Percentiles rank a stretch among this genome's conserved stretches.
Evolutionary conservation across 2,113 vertebrate species (phyloP).

Genomic region (Scomber japonicus): DNA sequence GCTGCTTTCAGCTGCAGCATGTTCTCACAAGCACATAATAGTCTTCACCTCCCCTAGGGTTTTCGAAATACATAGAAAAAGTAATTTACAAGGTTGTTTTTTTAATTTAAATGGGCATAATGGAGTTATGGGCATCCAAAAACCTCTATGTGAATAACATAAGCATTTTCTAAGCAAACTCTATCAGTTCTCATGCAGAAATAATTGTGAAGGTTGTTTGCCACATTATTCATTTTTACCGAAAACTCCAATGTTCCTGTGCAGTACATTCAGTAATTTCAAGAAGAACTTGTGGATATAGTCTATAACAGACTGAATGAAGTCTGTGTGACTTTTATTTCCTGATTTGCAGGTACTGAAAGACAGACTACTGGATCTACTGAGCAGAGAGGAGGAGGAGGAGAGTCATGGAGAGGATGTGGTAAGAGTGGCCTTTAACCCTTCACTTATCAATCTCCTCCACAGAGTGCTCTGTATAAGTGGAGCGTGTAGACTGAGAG

Average conservation of each 20-base stretch:
- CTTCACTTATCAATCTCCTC: background rate
- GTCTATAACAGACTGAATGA: background rate
- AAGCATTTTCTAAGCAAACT: conserved; percentile 1
- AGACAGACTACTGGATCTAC: conserved; percentile 93
- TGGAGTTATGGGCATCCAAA: conserved; percentile 9
- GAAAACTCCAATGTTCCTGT: conserved; percentile 13
- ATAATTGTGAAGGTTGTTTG: conserved; percentile 20
- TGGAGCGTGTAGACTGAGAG: conserved; percentile 10
- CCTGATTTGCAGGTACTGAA: conserved; percentile 90
- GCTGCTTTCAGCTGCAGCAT: conserved; percentile 38
- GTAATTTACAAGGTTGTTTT: background rate
- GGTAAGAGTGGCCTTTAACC: conserved; percentile 84
- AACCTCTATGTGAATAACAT: background rate
- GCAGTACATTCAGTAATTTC: conserved; percentile 15
- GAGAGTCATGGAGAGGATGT: conserved; percentile 94
- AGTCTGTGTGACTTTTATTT: conserved; percentile 11
- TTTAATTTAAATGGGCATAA: conserved; percentile 43
- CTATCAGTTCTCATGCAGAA: conserved; percentile 26
- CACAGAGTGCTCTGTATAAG: background rate
- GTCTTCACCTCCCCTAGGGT: conserved; percentile 1
- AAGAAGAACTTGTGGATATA: background rate
- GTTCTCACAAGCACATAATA: conserved; percentile 54
- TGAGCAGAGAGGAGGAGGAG: conserved; percentile 95
- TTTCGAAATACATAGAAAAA: conserved; percentile 42
- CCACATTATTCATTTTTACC: conserved; percentile 14